These are phyloP conservation scores for Larimichthys crocea DNA, from an alignment of 2,113 vertebrate species.

Conservation along the genomic window DNA sequence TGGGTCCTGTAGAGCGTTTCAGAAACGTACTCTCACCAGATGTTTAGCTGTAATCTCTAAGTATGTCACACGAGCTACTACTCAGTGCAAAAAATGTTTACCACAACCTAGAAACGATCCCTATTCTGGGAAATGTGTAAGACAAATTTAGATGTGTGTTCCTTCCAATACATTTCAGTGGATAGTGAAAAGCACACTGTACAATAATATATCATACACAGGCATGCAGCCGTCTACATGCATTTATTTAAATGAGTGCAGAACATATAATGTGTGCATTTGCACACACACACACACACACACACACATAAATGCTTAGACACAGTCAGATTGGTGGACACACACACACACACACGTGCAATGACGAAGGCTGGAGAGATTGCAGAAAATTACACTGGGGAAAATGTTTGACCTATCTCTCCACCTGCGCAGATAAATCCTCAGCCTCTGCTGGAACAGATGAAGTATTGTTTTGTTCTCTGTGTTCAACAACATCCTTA, in stretches of 20 bases:
- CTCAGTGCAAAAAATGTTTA: constrained; percentile 31
- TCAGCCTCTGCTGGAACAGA: constrained; percentile 56
- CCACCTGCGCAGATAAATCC: constrained; percentile 79
- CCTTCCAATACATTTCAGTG: constrained; percentile 18
- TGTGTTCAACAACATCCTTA: constrained; percentile 71
- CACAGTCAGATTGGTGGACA: constrained; percentile 2
- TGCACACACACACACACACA: constrained; percentile 25
- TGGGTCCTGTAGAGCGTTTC: neutral
- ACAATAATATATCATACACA: constrained; percentile 30
- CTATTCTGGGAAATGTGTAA: constrained; percentile 27
- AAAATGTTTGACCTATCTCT: constrained; percentile 76
- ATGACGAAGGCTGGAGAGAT: constrained; percentile 53
- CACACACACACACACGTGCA: constrained; percentile 19
- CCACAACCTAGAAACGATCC: constrained; percentile 40
- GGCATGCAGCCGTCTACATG: neutral
- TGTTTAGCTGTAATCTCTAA: constrained; percentile 19
- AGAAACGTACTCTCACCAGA: constrained; percentile 10
- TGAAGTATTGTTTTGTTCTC: constrained; percentile 73
- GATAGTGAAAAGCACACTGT: constrained; percentile 13
- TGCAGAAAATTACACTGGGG: constrained; percentile 74
- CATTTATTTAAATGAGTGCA: constrained; percentile 20
- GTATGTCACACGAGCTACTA: constrained; percentile 22
- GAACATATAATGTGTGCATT: neutral
- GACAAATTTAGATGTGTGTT: constrained; percentile 26
- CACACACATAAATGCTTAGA: constrained; percentile 18